Percentiles rank a stretch among this genome's conserved stretches.
phyloP scores from a whole-genome alignment of 2,113 vertebrate genomes.

The Murina feae region DNA sequence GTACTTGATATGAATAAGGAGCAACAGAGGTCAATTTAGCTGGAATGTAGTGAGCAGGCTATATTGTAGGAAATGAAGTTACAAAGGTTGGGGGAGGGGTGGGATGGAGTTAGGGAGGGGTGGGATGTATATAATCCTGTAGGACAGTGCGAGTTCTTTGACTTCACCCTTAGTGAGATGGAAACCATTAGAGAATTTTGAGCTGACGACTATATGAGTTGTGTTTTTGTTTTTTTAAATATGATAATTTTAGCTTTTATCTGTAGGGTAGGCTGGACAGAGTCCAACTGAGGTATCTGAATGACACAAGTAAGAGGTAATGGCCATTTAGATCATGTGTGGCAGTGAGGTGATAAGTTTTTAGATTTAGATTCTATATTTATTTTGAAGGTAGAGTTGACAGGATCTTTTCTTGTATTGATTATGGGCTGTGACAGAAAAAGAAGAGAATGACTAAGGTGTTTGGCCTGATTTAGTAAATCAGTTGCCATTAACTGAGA shows the following conservation, averaged over 20 bases:
- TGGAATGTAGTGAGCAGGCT: background rate
- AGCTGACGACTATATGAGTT: background rate
- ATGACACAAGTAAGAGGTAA: background rate
- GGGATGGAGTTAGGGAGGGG: background rate
- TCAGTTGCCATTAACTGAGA: background rate
- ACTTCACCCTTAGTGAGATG: background rate
- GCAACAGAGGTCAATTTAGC: background rate
- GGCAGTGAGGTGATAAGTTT: background rate
- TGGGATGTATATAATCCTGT: background rate
- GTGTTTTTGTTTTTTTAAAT: background rate
- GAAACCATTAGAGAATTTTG: background rate
- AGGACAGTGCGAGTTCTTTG: background rate
- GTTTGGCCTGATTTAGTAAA: background rate
- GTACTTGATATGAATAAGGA: background rate
- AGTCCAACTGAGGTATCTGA: background rate
- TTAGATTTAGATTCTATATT: constrained; percentile 7
- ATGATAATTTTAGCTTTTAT: background rate
- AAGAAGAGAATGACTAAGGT: background rate
- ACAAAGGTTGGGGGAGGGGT: background rate
- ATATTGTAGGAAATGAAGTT: background rate
- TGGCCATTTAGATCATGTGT: background rate
- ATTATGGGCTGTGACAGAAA: background rate
- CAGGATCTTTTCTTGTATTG: background rate
- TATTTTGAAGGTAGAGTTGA: background rate
- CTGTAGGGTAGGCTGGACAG: background rate